Evolutionary conservation across 2,797 vertebrate genomes (phyloP).

Genomic region (Tadarida brasiliensis): DNA sequence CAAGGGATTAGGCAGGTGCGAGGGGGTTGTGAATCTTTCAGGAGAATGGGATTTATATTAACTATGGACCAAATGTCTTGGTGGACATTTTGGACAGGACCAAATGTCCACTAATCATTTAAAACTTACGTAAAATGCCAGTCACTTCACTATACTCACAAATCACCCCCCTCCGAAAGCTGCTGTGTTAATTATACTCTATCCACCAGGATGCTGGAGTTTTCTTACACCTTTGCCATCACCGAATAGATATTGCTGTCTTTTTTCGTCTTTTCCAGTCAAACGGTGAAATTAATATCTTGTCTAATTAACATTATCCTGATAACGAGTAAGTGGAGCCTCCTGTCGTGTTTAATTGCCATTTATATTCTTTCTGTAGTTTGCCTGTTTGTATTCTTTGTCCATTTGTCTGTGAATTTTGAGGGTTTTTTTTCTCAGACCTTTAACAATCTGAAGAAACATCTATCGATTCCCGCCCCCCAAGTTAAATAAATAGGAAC

Average conservation of each 20-base stretch:
- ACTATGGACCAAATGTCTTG: background rate
- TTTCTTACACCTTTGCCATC: constrained; percentile 19
- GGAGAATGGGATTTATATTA: background rate
- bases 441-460: constrained; percentile 23
- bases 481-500: background rate
- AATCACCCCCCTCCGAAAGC: background rate
- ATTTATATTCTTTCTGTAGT: constrained; percentile 3
- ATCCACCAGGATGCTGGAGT: background rate
- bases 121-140: background rate
- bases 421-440: background rate
- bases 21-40: background rate
- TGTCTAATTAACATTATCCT: constrained; percentile 58
- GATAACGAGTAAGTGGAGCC: background rate
- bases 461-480: background rate
- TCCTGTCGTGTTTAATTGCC: background rate
- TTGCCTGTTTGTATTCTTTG: constrained; percentile 1
- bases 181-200: background rate
- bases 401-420: background rate
- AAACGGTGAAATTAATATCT: constrained; percentile 7
- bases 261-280: background rate
- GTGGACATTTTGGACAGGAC: background rate
- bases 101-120: background rate
- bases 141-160: background rate
- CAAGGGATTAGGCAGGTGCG: background rate
- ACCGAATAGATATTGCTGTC: constrained; percentile 21